These are phyloP conservation scores for Plecotus auritus DNA, from an alignment of 2,113 vertebrate genomes.

Conservation along the genomic window DNA sequence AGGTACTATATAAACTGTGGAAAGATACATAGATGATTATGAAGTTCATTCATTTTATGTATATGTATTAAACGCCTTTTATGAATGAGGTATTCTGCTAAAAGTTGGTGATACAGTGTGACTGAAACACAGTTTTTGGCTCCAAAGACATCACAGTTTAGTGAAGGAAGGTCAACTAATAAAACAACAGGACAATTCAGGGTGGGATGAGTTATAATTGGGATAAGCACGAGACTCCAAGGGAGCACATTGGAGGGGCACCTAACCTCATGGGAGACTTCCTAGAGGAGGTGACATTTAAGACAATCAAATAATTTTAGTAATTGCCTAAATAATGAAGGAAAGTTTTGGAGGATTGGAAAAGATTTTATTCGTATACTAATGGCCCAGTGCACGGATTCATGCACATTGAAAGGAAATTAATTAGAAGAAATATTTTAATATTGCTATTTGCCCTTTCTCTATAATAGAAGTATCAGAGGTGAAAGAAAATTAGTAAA, in stretches of 20 bases:
- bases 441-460: too few species aligned
- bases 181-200: not conserved
- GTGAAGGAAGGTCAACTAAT: not conserved
- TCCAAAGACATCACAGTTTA: not conserved
- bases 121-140: not conserved
- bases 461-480: too few species aligned
- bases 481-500: too few species aligned
- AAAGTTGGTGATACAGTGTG: not conserved
- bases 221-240: not conserved
- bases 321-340: constrained; percentile 21
- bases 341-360: not conserved
- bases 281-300: not conserved
- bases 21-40: not conserved
- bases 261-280: not conserved
- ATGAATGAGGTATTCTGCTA: not conserved
- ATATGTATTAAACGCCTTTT: constrained; percentile 4
- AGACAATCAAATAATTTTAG: constrained; percentile 7
- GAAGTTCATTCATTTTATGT: constrained; percentile 22
- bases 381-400: too few species aligned
- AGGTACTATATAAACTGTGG: constrained; percentile 4
- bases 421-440: too few species aligned
- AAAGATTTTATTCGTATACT: not conserved
- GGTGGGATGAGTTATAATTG: not conserved
- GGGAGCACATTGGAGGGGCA: not conserved
- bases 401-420: too few species aligned